A percentile compares a stretch with the other conserved stretches of the same genome.
These are phyloP conservation scores for Corella eumyota DNA, from an alignment of 23 tunicate species.

Conservation along the genomic window DNA sequence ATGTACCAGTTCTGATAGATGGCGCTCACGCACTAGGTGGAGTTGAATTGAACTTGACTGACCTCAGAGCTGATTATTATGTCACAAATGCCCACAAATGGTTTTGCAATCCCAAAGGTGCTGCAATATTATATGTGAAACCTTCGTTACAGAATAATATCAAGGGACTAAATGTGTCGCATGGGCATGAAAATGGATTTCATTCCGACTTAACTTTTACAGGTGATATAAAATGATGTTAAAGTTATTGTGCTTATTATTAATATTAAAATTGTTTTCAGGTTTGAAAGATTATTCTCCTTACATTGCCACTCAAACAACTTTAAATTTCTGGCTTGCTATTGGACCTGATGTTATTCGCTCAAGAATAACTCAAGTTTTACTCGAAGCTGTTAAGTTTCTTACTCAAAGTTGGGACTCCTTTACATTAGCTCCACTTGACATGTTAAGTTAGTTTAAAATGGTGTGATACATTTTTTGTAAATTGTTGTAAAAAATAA, in stretches of 20 bases:
- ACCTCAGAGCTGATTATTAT: conserved; percentile 65
- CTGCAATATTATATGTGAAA: conserved; percentile 70
- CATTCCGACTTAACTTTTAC: conserved; percentile 69
- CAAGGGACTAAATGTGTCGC: conserved; percentile 57
- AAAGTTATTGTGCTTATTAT: too few species aligned
- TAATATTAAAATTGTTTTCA: conserved; percentile 2
- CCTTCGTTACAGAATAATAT: conserved; percentile 29
- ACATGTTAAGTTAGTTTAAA: conserved; percentile 25
- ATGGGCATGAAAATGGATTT: conserved; percentile 70
- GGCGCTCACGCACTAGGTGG: conserved; percentile 88
- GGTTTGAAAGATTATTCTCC: conserved; percentile 66
- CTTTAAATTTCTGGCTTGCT: conserved; percentile 59
- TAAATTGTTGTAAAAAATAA: not conserved
- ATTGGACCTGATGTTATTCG: conserved; percentile 48
- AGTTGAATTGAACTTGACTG: conserved; percentile 24
- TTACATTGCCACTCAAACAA: conserved; percentile 25
- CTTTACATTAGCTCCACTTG: conserved; percentile 41
- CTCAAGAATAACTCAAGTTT: conserved; percentile 5
- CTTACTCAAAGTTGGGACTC: conserved; percentile 37
- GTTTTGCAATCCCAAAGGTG: conserved; percentile 87
- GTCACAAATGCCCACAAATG: conserved; percentile 71
- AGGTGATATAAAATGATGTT: conserved; percentile 13
- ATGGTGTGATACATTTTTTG: not conserved
- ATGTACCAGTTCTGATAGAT: conserved; percentile 71
- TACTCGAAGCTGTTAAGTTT: conserved; percentile 28